These are phyloP conservation scores for Netelia inedita DNA, from an alignment of 2,888 invertebrate species.

Conservation along the genomic window DNA sequence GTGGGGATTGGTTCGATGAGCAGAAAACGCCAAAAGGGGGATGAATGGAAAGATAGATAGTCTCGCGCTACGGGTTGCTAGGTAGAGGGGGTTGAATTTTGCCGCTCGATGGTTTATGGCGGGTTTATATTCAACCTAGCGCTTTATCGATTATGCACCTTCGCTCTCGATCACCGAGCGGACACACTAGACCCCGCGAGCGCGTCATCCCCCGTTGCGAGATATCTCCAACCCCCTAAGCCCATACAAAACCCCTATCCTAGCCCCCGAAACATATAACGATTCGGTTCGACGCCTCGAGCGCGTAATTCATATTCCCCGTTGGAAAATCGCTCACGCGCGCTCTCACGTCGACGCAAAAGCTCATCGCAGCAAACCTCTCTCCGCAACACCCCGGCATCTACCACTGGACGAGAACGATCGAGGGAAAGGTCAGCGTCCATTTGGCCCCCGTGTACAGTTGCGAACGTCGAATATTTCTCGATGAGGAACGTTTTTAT, in stretches of 20 bases:
- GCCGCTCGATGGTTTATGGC: slow-evolving; percentile 63
- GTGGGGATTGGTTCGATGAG: slow-evolving; percentile 14
- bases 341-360: slow-evolving; percentile 1
- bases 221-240: neutral
- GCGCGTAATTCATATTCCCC: slow-evolving; percentile 64
- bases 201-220: neutral
- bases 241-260: neutral
- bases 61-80: slow-evolving; percentile 6
- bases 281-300: slow-evolving; percentile 44
- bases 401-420: neutral
- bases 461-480: too few species aligned
- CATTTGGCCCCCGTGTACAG: too few species aligned
- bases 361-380: slow-evolving; percentile 6
- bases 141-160: slow-evolving; percentile 67
- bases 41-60: slow-evolving; percentile 51
- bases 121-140: slow-evolving; percentile 59
- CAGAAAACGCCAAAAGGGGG: slow-evolving; percentile 22
- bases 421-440: neutral
- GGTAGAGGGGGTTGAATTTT: slow-evolving; percentile 33
- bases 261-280: slow-evolving; percentile 45
- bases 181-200: neutral
- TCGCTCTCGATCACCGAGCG: slow-evolving; percentile 59
- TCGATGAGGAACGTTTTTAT: too few species aligned
- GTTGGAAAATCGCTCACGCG: slow-evolving; percentile 22
- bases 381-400: neutral